These are phyloP conservation scores for Cyprinodon brontotheroides DNA, from an alignment of 2,113 vertebrate genomes.

Conservation along the genomic window DNA sequence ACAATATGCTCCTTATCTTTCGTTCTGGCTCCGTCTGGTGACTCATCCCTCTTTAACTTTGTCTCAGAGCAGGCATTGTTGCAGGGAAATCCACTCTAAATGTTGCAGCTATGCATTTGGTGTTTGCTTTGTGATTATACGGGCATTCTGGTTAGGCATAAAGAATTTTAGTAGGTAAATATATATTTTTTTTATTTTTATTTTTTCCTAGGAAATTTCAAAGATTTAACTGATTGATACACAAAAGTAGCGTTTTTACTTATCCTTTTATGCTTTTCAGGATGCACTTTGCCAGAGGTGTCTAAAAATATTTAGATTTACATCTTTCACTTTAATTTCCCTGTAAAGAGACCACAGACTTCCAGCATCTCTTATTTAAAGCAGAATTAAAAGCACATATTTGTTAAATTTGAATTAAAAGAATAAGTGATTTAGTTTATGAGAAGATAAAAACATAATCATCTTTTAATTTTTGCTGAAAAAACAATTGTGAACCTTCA, in stretches of 20 bases:
- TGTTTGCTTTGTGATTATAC: not conserved
- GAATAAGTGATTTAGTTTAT: not conserved
- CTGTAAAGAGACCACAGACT: too few species aligned
- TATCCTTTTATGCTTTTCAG: not conserved
- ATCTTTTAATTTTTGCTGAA: not conserved
- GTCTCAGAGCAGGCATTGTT: conserved; percentile 12
- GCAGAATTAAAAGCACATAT: too few species aligned
- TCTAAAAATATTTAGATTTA: too few species aligned
- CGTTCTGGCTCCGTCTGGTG: not conserved
- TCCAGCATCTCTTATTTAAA: too few species aligned
- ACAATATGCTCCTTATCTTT: conserved; percentile 48
- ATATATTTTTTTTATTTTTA: not conserved
- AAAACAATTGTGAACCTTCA: not conserved
- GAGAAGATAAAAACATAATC: not conserved
- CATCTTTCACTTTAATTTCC: too few species aligned
- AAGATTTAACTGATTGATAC: not conserved
- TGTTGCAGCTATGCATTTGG: not conserved
- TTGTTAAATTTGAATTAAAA: too few species aligned
- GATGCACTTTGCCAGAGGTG: too few species aligned
- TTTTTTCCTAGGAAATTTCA: not conserved
- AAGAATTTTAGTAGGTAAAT: not conserved
- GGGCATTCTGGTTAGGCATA: not conserved
- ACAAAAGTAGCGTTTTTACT: not conserved
- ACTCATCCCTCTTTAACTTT: conserved; percentile 1
- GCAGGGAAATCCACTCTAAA: conserved; percentile 13